Conservation (phyloP, 1,140 invertebrate genomes). For the Scaptodrosophila lebanonensis region DNA sequence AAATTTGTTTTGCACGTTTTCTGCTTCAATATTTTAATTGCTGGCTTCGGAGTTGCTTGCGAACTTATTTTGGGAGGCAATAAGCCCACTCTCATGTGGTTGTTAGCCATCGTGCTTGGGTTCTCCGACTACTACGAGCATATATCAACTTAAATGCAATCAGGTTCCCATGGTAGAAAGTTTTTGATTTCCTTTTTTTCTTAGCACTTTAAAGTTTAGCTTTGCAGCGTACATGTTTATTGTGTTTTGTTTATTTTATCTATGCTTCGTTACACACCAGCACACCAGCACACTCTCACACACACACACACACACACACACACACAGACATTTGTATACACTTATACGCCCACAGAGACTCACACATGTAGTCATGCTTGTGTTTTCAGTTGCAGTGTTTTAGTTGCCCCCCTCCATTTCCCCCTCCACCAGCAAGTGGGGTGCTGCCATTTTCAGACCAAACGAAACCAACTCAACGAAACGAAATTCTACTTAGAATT, state of each 20-base stretch:
- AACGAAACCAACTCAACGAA: conserved; percentile 37
- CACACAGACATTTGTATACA: neutral
- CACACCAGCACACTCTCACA: conserved; percentile 13
- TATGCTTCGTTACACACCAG: conserved; percentile 68
- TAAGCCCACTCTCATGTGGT: too few relatives aligned
- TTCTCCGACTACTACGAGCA: too few relatives aligned
- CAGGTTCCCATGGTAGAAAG: conserved; percentile 36
- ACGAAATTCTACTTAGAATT: conserved; percentile 67
- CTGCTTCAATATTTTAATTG: too few relatives aligned
- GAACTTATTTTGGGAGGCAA: too few relatives aligned
- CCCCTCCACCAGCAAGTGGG: neutral
- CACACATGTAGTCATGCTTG: conserved; percentile 39
- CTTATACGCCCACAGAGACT: conserved; percentile 10
- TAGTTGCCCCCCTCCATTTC: conserved; percentile 21
- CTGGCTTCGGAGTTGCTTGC: too few relatives aligned
- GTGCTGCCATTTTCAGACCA: neutral
- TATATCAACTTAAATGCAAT: conserved; percentile 55
- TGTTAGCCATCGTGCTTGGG: too few relatives aligned
- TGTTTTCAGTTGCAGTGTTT: conserved; percentile 51
- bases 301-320: neutral
- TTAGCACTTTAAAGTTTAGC: conserved; percentile 69
- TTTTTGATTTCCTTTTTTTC: conserved; percentile 57
- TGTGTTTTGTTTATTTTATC: conserved; percentile 72
- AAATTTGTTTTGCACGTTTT: too few relatives aligned
- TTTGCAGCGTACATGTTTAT: conserved; percentile 55